Evolutionary conservation across 2,797 vertebrate genomes (phyloP).

Genomic region (Enteromius treurensis): DNA sequence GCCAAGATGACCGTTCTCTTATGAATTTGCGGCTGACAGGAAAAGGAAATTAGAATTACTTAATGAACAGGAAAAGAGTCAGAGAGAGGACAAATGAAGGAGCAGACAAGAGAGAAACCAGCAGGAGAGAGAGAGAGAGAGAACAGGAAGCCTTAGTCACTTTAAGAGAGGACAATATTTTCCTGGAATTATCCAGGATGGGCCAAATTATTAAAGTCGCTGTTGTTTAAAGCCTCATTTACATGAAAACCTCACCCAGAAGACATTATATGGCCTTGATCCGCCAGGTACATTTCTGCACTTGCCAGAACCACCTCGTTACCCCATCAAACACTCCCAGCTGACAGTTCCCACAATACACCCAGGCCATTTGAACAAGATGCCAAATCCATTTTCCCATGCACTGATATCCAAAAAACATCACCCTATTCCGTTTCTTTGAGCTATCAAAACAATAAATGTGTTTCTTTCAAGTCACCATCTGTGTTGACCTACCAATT

Average conservation of each 20-base stretch:
- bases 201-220: slow-evolving; percentile 5
- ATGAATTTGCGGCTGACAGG: slow-evolving; percentile 26
- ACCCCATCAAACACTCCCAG: slow-evolving; percentile 28
- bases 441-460: neutral
- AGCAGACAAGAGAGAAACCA: neutral
- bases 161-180: neutral
- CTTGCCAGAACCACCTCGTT: slow-evolving; percentile 10
- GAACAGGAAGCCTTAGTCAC: slow-evolving; percentile 53
- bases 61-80: slow-evolving; percentile 23
- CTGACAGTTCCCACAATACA: slow-evolving; percentile 48
- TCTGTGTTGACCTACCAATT: slow-evolving; percentile 12
- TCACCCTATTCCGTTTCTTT: slow-evolving; percentile 14
- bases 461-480: slow-evolving; percentile 7
- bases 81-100: slow-evolving; percentile 6
- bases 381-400: slow-evolving; percentile 34
- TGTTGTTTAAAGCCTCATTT: slow-evolving; percentile 2
- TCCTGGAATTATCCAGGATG: slow-evolving; percentile 15
- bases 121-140: neutral
- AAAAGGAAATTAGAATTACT: slow-evolving; percentile 42
- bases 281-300: slow-evolving; percentile 32
- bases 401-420: slow-evolving; percentile 11
- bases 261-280: neutral
- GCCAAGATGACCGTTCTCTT: slow-evolving; percentile 27
- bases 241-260: slow-evolving; percentile 8
- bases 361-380: slow-evolving; percentile 30